Percentiles rank a stretch among this genome's conserved stretches.
phyloP scores from a whole-genome alignment of 1,140 invertebrate species.

The Cherax destructor region DNA sequence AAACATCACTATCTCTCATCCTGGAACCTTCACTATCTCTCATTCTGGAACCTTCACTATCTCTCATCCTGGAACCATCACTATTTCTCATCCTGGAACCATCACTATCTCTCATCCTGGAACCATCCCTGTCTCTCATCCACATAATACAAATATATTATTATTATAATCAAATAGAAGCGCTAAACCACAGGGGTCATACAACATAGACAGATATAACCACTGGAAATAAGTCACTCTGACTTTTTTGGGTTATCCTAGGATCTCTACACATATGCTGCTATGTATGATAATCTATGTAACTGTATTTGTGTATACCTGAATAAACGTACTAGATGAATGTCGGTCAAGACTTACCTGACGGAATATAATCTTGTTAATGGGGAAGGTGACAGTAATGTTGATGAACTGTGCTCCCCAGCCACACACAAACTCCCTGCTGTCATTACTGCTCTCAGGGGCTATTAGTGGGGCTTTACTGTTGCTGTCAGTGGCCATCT shows the following conservation, averaged over 20 bases:
- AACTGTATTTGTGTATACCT: background rate
- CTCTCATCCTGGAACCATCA: no score
- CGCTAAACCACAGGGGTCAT: no score
- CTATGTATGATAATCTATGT: background rate
- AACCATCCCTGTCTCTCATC: no score
- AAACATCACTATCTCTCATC: no score
- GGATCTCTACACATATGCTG: slow-evolving; percentile 58
- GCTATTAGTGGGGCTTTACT: no score
- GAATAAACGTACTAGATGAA: slow-evolving; percentile 76
- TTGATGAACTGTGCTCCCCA: slow-evolving; percentile 96
- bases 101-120: no score
- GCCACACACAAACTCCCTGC: slow-evolving; percentile 92
- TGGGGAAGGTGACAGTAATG: slow-evolving; percentile 93
- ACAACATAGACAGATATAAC: no score
- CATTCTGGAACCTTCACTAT: no score
- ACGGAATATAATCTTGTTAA: slow-evolving; percentile 98
- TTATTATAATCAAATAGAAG: no score
- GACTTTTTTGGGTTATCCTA: no score
- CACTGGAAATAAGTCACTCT: background rate
- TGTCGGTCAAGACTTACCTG: slow-evolving; percentile 82
- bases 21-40: no score
- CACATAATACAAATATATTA: background rate
- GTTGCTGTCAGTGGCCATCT: background rate
- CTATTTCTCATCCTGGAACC: no score
- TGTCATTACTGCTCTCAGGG: slow-evolving; percentile 50